Conservation (phyloP, 1,140 invertebrate genomes). For the Dreissena rostriformis region DNA sequence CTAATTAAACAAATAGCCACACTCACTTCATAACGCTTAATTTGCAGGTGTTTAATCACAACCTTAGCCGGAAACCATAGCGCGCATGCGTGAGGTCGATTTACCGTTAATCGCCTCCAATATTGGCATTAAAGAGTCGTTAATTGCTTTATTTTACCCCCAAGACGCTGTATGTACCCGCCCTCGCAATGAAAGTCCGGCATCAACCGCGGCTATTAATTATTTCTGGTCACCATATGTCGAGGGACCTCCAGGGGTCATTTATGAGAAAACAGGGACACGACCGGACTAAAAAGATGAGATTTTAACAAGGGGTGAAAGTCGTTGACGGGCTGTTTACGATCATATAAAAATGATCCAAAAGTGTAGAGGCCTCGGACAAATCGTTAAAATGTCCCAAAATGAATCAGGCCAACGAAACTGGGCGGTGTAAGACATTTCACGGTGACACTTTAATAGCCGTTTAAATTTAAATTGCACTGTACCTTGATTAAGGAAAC, state of each 20-base stretch:
- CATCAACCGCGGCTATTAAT: conserved; percentile 23
- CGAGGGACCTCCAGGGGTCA: not conserved
- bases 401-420: no score
- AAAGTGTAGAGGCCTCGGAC: no score
- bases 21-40: not conserved
- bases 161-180: conserved; percentile 25
- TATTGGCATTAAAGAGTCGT: conserved; percentile 50
- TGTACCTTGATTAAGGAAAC: no score
- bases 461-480: no score
- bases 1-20: not conserved
- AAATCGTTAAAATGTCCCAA: no score
- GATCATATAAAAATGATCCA: no score
- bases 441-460: no score
- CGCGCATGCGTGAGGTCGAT: conserved; percentile 44
- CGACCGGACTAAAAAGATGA: no score
- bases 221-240: conserved; percentile 38
- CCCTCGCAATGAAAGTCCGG: conserved; percentile 14
- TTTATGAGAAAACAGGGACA: no score
- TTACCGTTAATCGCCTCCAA: conserved; percentile 50
- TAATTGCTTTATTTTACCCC: conserved; percentile 50
- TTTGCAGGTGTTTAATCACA: conserved; percentile 42
- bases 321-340: no score
- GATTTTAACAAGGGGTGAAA: no score
- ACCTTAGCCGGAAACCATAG: conserved; percentile 36
- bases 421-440: no score